Base-by-base conservation (phyloP, 2,113 vertebrate genomes). In the Chaetorhynchus papuensis region DNA sequence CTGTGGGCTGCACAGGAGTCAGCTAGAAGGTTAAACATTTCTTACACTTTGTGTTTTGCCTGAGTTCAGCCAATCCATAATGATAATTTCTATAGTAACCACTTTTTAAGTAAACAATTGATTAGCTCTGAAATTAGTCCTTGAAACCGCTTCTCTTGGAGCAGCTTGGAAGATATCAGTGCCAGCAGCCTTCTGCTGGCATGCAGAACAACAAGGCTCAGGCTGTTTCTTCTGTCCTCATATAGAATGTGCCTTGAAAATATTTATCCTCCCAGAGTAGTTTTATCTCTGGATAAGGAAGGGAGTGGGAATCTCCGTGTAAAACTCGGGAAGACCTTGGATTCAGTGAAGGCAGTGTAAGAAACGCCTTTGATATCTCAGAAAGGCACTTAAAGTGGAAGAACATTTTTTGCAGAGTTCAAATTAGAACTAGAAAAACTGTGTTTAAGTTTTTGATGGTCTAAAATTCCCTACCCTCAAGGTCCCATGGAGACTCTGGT, bases 61-160 rank as follows among this genome's bases (percentile, higher is more conserved):
- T 5, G 59, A 37, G 39, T 65, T 59, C 74, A 59, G 30, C 63
- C 47, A 59, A 71, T 39, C 75, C 69, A 28, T 76, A 92, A 54
- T 11, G 90, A 93, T 96, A 95, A 88, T 93, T 94, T 59, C 95
- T 95, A 90, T 74, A 90, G 94, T 74, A 91, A 95, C 85, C 45
- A 24, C 63, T 88, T 93, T 79, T 83, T 33, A 93, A 91, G 85
- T 77, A 94, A 96, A 95, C 90, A 93, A 39, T 79, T 90, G 86
- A 92, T 94, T 88, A 86, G 54, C 93, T 66, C 79, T 93, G 68
- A 92, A 94, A 66, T 61, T 24, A 94, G 90, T 92, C 95, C 84
- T 96, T 95, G 84, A 85, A 72, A 72, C 5, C 1, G 31, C 63
- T 91, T 69, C 49, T 84, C 20, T 54, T 39, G 23, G 45, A 64